Evolutionary conservation across 2,888 invertebrate genomes (phyloP).

Genomic region (Leptinotarsa haldemani): DNA sequence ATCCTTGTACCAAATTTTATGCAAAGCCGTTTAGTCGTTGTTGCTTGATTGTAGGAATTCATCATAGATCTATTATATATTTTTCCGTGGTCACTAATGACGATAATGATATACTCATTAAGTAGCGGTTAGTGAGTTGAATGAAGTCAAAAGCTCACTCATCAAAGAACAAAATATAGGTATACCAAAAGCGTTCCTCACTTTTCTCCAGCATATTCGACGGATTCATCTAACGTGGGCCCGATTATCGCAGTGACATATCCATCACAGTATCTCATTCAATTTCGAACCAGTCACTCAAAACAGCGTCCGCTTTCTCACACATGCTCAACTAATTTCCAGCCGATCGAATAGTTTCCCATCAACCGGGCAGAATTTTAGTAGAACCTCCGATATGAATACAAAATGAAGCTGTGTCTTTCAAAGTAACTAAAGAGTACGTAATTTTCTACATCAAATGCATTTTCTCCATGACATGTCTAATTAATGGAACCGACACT

Average conservation of each 20-base stretch:
- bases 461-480: neutral
- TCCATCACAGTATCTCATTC: neutral
- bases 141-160: neutral
- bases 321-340: neutral
- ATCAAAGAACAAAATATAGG: neutral
- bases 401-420: constrained; percentile 3
- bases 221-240: neutral
- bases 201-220: neutral
- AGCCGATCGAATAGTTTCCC: neutral
- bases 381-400: neutral
- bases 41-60: too few relatives aligned
- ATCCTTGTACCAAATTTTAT: too few relatives aligned
- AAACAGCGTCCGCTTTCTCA: neutral
- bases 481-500: constrained; percentile 12
- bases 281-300: neutral
- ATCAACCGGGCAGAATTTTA: neutral
- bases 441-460: neutral
- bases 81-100: too few relatives aligned
- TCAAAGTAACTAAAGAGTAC: neutral
- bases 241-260: neutral
- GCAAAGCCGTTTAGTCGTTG: too few relatives aligned
- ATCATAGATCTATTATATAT: too few relatives aligned
- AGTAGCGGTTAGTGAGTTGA: too few relatives aligned
- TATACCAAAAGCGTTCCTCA: neutral
- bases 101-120: too few relatives aligned